Percentiles rank a stretch among this genome's conserved stretches.
Evolutionary conservation across 2,113 vertebrate species (phyloP).

Genomic region (Sorex fumeus): DNA sequence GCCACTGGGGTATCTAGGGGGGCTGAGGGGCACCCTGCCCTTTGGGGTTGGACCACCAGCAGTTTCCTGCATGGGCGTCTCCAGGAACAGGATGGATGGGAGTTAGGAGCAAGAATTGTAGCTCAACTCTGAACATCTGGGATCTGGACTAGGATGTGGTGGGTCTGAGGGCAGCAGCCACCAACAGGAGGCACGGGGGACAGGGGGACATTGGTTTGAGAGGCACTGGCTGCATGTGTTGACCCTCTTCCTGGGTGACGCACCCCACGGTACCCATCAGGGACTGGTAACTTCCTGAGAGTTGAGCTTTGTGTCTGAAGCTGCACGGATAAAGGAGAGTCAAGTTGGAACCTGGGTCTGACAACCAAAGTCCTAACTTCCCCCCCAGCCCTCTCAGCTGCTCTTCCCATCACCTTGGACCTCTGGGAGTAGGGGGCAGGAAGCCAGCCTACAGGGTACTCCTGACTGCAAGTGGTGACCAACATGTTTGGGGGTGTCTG

Average conservation of each 20-base stretch:
- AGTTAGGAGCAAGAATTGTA: too few relatives aligned
- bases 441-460: too few relatives aligned
- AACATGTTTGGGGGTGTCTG: background rate
- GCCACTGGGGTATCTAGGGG: background rate
- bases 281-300: background rate
- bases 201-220: background rate
- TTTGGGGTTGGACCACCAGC: fast-evolving
- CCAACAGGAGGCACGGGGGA: background rate
- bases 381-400: too few relatives aligned
- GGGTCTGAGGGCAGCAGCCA: background rate
- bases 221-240: fast-evolving
- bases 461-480: too few relatives aligned
- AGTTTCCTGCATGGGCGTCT: too few relatives aligned
- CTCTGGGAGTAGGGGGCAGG: too few relatives aligned
- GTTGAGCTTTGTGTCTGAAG: background rate
- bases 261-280: too few relatives aligned
- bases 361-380: fast-evolving
- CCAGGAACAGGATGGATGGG: background rate
- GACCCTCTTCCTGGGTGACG: fast-evolving
- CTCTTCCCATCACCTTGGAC: too few relatives aligned
- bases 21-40: background rate
- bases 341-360: background rate
- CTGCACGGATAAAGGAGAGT: background rate
- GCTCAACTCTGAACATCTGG: background rate
- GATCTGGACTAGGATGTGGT: background rate